Evolutionary conservation across 2,888 invertebrate genomes (phyloP).

Genomic region (Smittia sp.): DNA sequence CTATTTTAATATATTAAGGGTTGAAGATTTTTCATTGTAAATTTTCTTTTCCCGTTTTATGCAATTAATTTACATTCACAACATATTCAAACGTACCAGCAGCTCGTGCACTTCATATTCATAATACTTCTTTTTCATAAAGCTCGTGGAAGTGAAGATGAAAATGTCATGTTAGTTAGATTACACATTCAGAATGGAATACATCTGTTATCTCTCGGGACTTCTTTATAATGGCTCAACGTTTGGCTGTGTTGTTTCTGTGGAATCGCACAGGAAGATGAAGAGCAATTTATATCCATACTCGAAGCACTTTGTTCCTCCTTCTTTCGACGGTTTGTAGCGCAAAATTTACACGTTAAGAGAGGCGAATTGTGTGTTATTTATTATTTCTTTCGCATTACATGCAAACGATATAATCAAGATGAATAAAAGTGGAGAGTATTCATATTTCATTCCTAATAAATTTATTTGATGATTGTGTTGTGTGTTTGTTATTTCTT

Average conservation of each 20-base stretch:
- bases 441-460: slow-evolving; percentile 18
- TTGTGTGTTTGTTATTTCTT: not conserved
- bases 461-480: slow-evolving; percentile 22
- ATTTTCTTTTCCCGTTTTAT: not conserved
- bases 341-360: not conserved
- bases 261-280: not conserved
- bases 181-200: slow-evolving; percentile 8
- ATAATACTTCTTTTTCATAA: slow-evolving; percentile 2
- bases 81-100: not conserved
- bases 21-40: too few relatives aligned
- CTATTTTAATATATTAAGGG: too few relatives aligned
- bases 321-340: not conserved
- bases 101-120: slow-evolving; percentile 17
- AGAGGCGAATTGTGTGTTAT: slow-evolving; percentile 4
- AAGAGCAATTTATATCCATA: slow-evolving; percentile 8
- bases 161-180: slow-evolving; percentile 29
- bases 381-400: slow-evolving; percentile 17
- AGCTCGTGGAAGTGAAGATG: slow-evolving; percentile 11
- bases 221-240: not conserved
- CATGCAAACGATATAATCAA: slow-evolving; percentile 18
- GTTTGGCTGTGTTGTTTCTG: not conserved
- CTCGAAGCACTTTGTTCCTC: not conserved
- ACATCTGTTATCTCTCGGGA: slow-evolving; percentile 29
- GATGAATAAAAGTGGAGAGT: slow-evolving; percentile 15
- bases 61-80: slow-evolving; percentile 1